Evolutionary conservation across 1,140 invertebrate genomes (phyloP), one percentile per base, ranked within the genome.

Genomic region (Drosophila serrata): DNA sequence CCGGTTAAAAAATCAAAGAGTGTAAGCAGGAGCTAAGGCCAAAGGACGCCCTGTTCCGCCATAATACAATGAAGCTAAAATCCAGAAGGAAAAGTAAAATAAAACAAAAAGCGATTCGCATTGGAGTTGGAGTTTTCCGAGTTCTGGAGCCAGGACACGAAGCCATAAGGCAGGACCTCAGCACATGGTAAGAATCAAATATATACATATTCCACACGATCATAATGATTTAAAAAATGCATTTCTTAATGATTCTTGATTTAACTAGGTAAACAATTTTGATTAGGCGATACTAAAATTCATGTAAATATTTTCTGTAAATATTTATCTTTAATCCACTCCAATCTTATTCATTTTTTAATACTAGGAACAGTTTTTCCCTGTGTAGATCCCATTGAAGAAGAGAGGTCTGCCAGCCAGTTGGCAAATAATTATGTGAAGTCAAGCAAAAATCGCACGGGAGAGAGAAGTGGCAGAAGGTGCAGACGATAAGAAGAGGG

Each of bases 341-440:
- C n/a, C n/a, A n/a, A n/a, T n/a, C n/a, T 29, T 29, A 7, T 6
- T 29, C 3, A n/a, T n/a, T 33, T 11, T 33, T 4, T 33, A 33
- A 33, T 11, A 33, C 4, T 4, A 33, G 11, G 31, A 4, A 24
- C 24, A 33, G 9, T 22, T 31, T 63, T 22, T 31, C 24, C 0
- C 15, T 17, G 55, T 63, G 55, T 8, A 59, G n/a, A 40, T 65
- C 40, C 31, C 74, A 77, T 48, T 48, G 42, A 49, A 48, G 33
- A 22, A 45, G 45, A 27, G 55, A 59, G 70, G 27, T 51, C 67
- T 67, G 72, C 42, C 59, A 64, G 79, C 45, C 64, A 62, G 69
- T 75, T 78, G 75, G 77, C 76, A 84, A 77, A 85, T 80, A 85
- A 85, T 80, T 81, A 85, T 80, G 67, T 63, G 56, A 84, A 84